phyloP scores from a whole-genome alignment of 2,113 vertebrate genomes.

The Silurus glanis region DNA sequence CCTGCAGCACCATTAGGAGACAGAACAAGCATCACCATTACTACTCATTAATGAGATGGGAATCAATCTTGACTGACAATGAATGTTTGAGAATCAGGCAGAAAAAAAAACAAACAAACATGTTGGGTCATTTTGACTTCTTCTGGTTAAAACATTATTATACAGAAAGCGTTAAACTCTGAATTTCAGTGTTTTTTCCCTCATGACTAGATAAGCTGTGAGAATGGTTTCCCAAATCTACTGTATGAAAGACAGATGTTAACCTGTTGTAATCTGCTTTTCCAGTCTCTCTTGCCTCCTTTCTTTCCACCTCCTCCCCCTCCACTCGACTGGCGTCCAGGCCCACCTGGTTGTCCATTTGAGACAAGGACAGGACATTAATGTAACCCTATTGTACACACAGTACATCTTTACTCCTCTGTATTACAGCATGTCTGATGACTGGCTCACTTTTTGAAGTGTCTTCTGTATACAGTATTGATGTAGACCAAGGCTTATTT shows the following conservation, averaged over 20 bases:
- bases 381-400: neutral
- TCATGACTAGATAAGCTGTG: neutral
- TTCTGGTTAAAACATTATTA: neutral
- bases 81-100: neutral
- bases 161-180: neutral
- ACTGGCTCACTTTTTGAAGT: conserved; percentile 69
- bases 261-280: conserved; percentile 66
- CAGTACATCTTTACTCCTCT: too few relatives aligned
- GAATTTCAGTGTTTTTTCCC: neutral
- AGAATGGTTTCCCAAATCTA: neutral
- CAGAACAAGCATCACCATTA: neutral
- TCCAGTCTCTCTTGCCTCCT: conserved; percentile 68
- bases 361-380: neutral
- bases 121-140: neutral
- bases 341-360: conserved; percentile 54
- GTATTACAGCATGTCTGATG: neutral
- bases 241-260: conserved; percentile 45
- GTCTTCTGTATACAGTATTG: conserved; percentile 61
- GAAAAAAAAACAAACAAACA: neutral
- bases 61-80: neutral
- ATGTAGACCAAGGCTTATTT: conserved; percentile 38
- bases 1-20: neutral
- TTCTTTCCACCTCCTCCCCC: conserved; percentile 58
- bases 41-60: neutral
- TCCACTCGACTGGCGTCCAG: conserved; percentile 37